phyloP scores from a whole-genome alignment of 1,140 invertebrate genomes.

The Sitodiplosis mosellana region DNA sequence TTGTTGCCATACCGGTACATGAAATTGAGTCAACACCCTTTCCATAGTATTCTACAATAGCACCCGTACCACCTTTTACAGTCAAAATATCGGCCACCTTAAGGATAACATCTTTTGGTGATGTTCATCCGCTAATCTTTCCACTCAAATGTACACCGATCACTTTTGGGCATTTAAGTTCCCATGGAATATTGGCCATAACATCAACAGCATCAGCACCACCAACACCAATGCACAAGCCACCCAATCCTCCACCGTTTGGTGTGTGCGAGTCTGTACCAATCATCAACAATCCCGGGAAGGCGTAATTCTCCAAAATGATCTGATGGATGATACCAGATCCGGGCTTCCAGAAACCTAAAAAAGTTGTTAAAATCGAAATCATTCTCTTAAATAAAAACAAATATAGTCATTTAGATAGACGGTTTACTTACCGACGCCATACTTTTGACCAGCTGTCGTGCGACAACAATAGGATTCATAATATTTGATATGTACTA shows the following conservation, averaged over 20 bases:
- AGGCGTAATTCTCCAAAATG: conserved; percentile 97
- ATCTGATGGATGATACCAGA: conserved; percentile 99
- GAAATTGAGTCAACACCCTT: conserved; percentile 96
- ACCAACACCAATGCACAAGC: conserved; percentile 97
- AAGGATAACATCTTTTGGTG: conserved; percentile 95
- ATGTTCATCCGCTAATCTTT: conserved; percentile 90
- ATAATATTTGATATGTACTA: too few relatives aligned
- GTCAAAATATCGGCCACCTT: conserved; percentile 75
- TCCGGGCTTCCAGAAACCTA: conserved; percentile 98
- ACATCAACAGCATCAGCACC: conserved; percentile 99
- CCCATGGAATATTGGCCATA: conserved; percentile 99
- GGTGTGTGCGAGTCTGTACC: conserved; percentile 99
- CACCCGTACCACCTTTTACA: conserved; percentile 94
- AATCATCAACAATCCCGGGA: conserved; percentile 93
- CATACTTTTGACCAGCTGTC: conserved; percentile 92
- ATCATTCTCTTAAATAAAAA: too few relatives aligned
- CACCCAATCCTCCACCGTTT: conserved; percentile 94
- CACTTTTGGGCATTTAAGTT: conserved; percentile 96
- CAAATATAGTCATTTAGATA: too few relatives aligned
- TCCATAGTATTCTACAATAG: conserved; percentile 97
- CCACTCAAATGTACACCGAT: conserved; percentile 97
- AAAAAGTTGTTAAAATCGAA: too few relatives aligned
- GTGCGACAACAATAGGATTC: too few relatives aligned
- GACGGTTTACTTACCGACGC: conserved; percentile 33
- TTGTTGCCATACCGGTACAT: conserved; percentile 98